Base-by-base conservation (phyloP, 2,888 invertebrate genomes). In the Drosophila lacicola region DNA sequence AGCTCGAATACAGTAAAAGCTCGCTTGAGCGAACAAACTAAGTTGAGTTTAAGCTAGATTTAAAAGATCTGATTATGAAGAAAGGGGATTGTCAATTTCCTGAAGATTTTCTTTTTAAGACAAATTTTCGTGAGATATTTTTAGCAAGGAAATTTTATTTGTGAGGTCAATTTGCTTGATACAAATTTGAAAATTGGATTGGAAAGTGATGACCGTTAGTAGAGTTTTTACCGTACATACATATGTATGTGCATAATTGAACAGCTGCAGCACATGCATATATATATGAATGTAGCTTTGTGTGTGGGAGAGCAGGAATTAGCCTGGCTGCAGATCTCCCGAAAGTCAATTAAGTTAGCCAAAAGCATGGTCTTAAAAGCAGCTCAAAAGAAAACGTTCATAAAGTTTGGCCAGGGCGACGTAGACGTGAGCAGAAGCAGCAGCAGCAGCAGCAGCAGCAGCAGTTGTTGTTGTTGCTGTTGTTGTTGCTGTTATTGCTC, bases 281-380 rank as follows among this genome's bases (percentile, higher is more conserved):
- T 6, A 4, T n/a, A 0, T 13, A 2, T 29, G 21, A 29, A 17
- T 19, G 17, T 41, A 29, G 29, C 17, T 36, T 25, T 9, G 44
- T 29, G 36, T 29, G 29, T 10, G 34, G 6, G 34, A 10, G 14
- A 41, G 19, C 8, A 4, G 37, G 36, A 21, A n/a, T 17, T 29
- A 13, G 17, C 3, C 14, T 47, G 3, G 37, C 45, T 29, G 47
- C 29, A 21, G 37, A 17, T 9, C 45, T 49, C 51, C 14, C 54
- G 62, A 29, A 53, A 66, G 44, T 65, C 61, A 61, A 69, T 74
- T 66, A 55, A 62, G 53, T 45, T 47, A 54, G 55, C 49, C 55
- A 19, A 65, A 56, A 55, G 44, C 39, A 63, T 58, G 63, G 45
- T 11, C 21, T 25, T 11, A 57, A 46, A 62, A 37, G 53, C 49